A percentile compares a stretch with the other conserved stretches of the same genome.
Conservation (phyloP, 2,113 vertebrate species). For the Smithornis capensis region DNA sequence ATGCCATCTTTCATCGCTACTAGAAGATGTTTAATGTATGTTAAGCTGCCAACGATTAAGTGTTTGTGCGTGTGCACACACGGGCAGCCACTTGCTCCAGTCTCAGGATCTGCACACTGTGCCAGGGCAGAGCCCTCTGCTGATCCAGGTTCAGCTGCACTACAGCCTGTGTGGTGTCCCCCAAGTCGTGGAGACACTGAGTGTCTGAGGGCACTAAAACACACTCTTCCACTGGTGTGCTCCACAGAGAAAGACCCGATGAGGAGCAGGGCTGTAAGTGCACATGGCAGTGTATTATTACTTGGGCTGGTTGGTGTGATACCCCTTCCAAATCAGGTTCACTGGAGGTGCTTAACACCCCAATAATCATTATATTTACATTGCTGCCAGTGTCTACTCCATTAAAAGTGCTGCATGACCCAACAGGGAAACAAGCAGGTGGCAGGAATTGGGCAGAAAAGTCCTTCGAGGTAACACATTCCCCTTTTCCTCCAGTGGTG, state of each 20-base stretch:
- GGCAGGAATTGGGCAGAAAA: neutral
- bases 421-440: neutral
- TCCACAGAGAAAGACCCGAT: neutral
- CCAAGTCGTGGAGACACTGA: neutral
- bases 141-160: neutral
- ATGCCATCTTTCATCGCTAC: slow-evolving; percentile 54
- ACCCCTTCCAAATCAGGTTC: neutral
- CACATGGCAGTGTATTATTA: accelerated
- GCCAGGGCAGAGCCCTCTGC: neutral
- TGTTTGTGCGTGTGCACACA: neutral
- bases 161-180: too few species aligned
- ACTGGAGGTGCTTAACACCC: neutral
- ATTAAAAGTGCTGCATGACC: neutral
- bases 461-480: neutral
- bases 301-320: neutral
- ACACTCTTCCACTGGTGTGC: neutral
- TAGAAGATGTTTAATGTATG: slow-evolving; percentile 12
- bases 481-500: neutral
- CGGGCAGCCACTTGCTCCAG: neutral
- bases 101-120: neutral
- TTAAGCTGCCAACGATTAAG: slow-evolving; percentile 29
- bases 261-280: neutral
- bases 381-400: neutral
- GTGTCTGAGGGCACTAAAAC: neutral
- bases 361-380: neutral